A percentile compares a stretch with the other conserved stretches of the same genome.
These are phyloP conservation scores for Diaprepes abbreviatus DNA, from an alignment of 2,888 invertebrate species.

Conservation along the genomic window DNA sequence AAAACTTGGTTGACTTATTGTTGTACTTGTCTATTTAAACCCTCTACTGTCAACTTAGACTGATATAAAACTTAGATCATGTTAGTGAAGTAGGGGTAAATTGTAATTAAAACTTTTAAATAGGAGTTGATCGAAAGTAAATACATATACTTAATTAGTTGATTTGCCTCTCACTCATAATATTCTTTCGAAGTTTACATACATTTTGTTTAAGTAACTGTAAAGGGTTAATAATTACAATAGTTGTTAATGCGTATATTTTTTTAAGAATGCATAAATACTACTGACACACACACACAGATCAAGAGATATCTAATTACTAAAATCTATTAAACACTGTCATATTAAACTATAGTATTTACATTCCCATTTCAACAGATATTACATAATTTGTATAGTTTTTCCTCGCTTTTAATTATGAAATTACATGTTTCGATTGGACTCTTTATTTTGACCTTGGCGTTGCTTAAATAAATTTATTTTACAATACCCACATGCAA, in stretches of 20 bases:
- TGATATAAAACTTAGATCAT: no score
- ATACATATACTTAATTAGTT: no score
- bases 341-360: constrained; percentile 25
- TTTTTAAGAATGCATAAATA: constrained; percentile 22
- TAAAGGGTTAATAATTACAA: constrained; percentile 13
- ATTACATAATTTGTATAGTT: constrained; percentile 44
- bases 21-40: no score
- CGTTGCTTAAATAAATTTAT: constrained; percentile 42
- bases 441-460: constrained; percentile 43
- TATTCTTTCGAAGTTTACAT: no score
- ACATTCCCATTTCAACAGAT: constrained; percentile 33
- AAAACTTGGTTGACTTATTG: no score
- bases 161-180: no score
- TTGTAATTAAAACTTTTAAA: no score
- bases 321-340: constrained; percentile 15
- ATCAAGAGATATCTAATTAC: constrained; percentile 4
- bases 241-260: background rate
- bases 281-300: background rate
- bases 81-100: no score
- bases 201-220: no score
- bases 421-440: constrained; percentile 45
- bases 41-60: no score
- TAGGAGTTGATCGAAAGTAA: no score
- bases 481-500: constrained; percentile 45
- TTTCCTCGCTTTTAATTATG: constrained; percentile 40